Conservation (phyloP, 2,113 vertebrate species). For the Amblyornis subalaris region DNA sequence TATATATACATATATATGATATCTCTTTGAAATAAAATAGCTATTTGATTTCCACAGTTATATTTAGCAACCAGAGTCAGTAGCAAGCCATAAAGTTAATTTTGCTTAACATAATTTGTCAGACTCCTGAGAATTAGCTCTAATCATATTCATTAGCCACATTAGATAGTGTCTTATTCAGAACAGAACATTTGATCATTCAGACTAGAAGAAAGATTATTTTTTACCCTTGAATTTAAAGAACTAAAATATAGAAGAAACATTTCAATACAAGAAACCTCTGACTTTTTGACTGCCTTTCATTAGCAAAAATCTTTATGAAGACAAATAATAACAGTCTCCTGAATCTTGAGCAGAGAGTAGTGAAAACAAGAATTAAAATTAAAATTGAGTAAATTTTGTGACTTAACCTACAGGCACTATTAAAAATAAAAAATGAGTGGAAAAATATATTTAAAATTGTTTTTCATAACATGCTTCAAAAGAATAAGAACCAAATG, state of each 20-base stretch:
- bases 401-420: neutral
- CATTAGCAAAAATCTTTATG: neutral
- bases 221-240: neutral
- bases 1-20: neutral
- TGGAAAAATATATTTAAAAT: neutral
- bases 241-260: neutral
- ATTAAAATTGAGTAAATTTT: neutral
- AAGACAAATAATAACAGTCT: neutral
- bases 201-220: neutral
- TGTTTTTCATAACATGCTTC: neutral
- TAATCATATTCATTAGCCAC: constrained; percentile 35
- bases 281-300: neutral
- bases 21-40: neutral
- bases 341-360: neutral
- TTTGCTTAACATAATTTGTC: constrained; percentile 40
- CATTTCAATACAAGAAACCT: neutral
- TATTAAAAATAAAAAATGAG: neutral
- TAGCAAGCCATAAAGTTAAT: neutral
- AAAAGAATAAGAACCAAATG: neutral
- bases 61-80: neutral
- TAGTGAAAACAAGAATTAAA: neutral
- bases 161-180: neutral
- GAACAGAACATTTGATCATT: neutral
- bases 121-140: constrained; percentile 19
- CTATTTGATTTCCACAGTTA: neutral